Evolutionary conservation across 2,797 vertebrate genomes (phyloP).

Genomic region (Spea hammondii): DNA sequence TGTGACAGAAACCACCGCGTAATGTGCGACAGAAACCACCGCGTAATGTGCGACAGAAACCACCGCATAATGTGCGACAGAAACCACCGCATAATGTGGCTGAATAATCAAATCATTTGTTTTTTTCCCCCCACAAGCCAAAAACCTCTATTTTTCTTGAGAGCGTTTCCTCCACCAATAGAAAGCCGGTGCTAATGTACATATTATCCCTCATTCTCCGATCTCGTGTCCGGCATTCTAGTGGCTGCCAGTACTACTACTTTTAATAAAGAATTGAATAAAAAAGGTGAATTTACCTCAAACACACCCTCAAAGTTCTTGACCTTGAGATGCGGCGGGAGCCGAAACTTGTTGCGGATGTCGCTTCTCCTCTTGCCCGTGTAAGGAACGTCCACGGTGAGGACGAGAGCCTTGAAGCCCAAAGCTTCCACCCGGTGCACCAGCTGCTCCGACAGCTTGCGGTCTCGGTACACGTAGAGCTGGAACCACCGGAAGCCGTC

Average conservation of each 20-base stretch:
- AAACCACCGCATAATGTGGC: too few species aligned
- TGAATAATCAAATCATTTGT: too few species aligned
- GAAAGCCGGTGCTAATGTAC: too few species aligned
- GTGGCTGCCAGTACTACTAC: background rate
- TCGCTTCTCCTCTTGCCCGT: slow-evolving; percentile 81
- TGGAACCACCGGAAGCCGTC: slow-evolving; percentile 88
- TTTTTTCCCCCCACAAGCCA: too few species aligned
- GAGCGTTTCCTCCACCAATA: too few species aligned
- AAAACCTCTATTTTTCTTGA: too few species aligned
- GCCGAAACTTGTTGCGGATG: slow-evolving; percentile 81
- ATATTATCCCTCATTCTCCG: too few species aligned
- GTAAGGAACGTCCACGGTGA: slow-evolving; percentile 84
- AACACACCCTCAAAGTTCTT: slow-evolving; percentile 81
- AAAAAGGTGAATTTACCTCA: slow-evolving; percentile 69
- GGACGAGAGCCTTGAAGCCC: slow-evolving; percentile 87
- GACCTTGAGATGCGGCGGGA: slow-evolving; percentile 78
- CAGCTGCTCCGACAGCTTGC: slow-evolving; percentile 78
- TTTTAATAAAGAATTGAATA: background rate
- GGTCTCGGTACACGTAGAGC: slow-evolving; percentile 84
- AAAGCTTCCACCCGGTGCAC: slow-evolving; percentile 76
- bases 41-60: too few species aligned
- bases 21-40: too few species aligned
- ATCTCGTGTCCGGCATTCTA: too few species aligned
- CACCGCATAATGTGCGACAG: too few species aligned
- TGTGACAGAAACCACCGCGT: too few species aligned